Conservation (phyloP, 2,797 vertebrate genomes). For the Spondyliosoma cantharus region DNA sequence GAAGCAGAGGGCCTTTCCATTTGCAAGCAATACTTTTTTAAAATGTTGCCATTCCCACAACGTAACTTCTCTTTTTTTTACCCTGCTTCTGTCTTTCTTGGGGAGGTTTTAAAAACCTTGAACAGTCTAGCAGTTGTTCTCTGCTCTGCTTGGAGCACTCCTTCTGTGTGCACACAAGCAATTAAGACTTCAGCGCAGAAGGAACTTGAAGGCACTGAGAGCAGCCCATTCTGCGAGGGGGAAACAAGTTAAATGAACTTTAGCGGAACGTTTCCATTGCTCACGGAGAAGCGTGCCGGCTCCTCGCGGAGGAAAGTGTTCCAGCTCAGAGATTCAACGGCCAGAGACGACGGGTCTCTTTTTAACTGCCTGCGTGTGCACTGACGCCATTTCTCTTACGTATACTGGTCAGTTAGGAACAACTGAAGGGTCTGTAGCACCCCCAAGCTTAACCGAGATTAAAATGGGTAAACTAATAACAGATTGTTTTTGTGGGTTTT, state of each 20-base stretch:
- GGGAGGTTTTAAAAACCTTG: conserved; percentile 64
- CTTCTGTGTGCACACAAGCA: conserved; percentile 44
- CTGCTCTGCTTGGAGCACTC: conserved; percentile 37
- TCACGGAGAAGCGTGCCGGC: conserved; percentile 13
- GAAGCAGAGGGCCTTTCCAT: conserved; percentile 29
- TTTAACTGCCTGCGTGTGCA: not conserved
- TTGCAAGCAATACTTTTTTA: conserved; percentile 44
- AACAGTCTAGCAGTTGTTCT: conserved; percentile 31
- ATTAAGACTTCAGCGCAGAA: conserved; percentile 61
- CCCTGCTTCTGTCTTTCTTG: conserved; percentile 35
- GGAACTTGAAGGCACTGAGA: conserved; percentile 43
- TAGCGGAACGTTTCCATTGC: conserved; percentile 34
- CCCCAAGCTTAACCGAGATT: conserved; percentile 18
- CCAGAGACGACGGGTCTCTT: not conserved
- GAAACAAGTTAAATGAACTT: conserved; percentile 36
- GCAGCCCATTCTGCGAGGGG: not conserved
- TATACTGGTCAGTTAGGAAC: conserved; percentile 4
- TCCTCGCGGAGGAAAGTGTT: conserved; percentile 13
- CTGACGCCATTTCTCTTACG: conserved; percentile 5
- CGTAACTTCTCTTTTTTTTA: conserved; percentile 3
- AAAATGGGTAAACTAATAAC: conserved; percentile 23
- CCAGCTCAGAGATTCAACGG: conserved; percentile 20
- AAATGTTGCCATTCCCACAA: conserved; percentile 31
- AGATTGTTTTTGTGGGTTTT: conserved; percentile 7
- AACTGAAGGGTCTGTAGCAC: not conserved